These are phyloP conservation scores for Sphaerodactylus townsendi DNA, from an alignment of 2,113 vertebrate species.

Conservation along the genomic window DNA sequence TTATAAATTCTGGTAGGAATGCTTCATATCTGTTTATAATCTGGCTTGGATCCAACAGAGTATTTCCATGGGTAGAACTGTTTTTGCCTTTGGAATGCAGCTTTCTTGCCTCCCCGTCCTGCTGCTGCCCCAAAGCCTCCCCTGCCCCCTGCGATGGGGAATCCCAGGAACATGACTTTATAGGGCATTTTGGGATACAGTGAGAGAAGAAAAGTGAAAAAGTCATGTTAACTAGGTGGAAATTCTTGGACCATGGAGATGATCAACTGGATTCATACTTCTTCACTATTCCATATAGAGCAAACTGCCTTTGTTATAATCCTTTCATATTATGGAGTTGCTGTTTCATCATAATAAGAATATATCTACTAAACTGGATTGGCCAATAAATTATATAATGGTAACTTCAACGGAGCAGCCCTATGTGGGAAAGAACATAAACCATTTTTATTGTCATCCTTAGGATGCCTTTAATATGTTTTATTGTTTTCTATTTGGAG, in stretches of 20 bases:
- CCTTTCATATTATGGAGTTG: constrained; percentile 12
- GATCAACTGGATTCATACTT: too few relatives aligned
- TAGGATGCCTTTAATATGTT: neutral
- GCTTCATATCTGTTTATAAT: constrained; percentile 22
- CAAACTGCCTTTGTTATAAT: constrained; percentile 14
- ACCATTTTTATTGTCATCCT: neutral
- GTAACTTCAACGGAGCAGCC: constrained; percentile 15
- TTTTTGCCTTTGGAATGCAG: too few relatives aligned
- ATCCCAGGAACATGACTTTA: too few relatives aligned
- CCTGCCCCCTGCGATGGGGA: too few relatives aligned
- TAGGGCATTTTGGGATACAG: too few relatives aligned
- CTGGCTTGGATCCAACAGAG: neutral
- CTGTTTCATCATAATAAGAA: constrained; percentile 3
- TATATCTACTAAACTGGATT: constrained; percentile 28
- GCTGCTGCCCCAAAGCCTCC: too few relatives aligned
- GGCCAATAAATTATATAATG: neutral
- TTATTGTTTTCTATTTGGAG: neutral
- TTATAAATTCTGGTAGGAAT: constrained; percentile 37
- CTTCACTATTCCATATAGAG: neutral
- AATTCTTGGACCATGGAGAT: too few relatives aligned
- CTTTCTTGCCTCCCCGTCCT: too few relatives aligned
- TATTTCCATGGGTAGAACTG: too few relatives aligned
- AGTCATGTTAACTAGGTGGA: too few relatives aligned
- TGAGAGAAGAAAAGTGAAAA: too few relatives aligned
- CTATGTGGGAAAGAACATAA: neutral